These are phyloP conservation scores for Gobionotothen gibberifrons DNA, from an alignment of 2,797 vertebrate species.

Conservation along the genomic window DNA sequence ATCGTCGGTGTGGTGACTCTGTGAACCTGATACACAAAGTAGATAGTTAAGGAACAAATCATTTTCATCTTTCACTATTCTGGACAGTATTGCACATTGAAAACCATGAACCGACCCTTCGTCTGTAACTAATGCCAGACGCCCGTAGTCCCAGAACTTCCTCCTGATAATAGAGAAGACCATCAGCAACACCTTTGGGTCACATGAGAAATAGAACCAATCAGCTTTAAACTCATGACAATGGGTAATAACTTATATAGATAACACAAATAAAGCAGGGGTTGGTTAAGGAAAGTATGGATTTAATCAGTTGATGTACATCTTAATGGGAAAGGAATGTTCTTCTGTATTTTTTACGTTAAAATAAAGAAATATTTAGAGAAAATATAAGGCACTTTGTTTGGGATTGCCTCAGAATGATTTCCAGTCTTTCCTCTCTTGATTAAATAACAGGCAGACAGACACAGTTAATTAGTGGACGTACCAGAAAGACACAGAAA, in stretches of 20 bases:
- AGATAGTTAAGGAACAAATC: background rate
- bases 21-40: slow-evolving; percentile 66
- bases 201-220: background rate
- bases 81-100: background rate
- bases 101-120: slow-evolving; percentile 76
- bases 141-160: slow-evolving; percentile 94
- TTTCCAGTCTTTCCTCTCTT: background rate
- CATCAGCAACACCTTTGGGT: slow-evolving; percentile 85
- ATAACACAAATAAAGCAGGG: background rate
- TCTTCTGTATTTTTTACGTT: background rate
- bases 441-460: slow-evolving; percentile 6
- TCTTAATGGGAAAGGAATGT: background rate
- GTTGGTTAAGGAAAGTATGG: background rate
- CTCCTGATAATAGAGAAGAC: slow-evolving; percentile 91
- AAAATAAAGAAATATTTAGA: background rate
- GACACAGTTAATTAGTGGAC: slow-evolving; percentile 12
- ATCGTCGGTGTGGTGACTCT: slow-evolving; percentile 70
- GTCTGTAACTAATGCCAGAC: slow-evolving; percentile 92
- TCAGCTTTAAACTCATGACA: slow-evolving; percentile 1
- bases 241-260: background rate
- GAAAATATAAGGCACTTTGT: background rate
- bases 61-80: background rate
- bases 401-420: background rate
- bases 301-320: background rate
- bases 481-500: slow-evolving; percentile 90